Conservation (phyloP, 2,113 vertebrate species). For the Emydocephalus ijimae region DNA sequence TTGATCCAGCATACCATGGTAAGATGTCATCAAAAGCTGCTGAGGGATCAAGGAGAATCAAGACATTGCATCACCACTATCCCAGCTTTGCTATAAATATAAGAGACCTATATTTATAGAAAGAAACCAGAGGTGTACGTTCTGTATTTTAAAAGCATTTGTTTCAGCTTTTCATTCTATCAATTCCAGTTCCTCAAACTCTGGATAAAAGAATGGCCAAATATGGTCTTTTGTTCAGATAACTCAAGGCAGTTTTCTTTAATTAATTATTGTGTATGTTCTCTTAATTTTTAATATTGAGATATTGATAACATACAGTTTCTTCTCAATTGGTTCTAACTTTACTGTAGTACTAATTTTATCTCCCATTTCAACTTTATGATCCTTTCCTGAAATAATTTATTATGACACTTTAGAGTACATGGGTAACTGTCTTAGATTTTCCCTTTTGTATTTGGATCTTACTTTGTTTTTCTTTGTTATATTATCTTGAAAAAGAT, state of each 20-base stretch:
- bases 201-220: not conserved
- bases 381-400: not conserved
- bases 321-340: not conserved
- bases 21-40: not conserved
- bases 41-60: not conserved
- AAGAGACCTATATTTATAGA: not conserved
- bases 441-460: not conserved
- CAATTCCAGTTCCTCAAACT: not conserved
- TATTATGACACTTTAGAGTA: not conserved
- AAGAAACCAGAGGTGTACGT: not conserved
- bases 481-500: conserved; percentile 11
- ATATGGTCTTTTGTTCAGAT: not conserved
- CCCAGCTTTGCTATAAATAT: not conserved
- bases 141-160: not conserved
- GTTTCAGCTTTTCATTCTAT: not conserved
- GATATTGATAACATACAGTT: not conserved
- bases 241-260: not conserved
- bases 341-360: not conserved
- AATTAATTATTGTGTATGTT: not conserved
- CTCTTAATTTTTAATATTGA: not conserved
- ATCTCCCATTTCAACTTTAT: not conserved
- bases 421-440: not conserved
- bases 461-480: conserved; percentile 3
- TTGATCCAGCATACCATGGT: not conserved
- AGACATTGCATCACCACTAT: not conserved